Percentiles rank a stretch among this genome's conserved stretches.
Conservation (phyloP, 2,888 invertebrate genomes). For the Cremastinae sp. region DNA sequence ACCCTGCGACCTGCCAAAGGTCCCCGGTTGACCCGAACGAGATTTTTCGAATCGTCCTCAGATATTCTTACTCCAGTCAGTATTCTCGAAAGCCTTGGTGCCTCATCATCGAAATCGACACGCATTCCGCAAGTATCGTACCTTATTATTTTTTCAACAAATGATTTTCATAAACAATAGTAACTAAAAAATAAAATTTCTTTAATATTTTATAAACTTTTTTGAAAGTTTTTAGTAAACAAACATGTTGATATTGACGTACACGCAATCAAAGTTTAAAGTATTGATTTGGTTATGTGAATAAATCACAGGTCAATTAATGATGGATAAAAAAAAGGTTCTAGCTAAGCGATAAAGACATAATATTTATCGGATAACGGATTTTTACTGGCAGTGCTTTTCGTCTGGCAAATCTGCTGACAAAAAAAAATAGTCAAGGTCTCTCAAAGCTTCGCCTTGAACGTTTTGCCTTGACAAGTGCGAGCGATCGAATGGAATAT, state of each 20-base stretch:
- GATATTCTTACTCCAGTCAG: constrained; percentile 38
- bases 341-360: neutral
- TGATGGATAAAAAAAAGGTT: neutral
- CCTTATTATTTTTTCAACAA: neutral
- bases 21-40: constrained; percentile 67
- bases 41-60: constrained; percentile 37
- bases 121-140: neutral
- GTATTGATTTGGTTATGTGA: too few species aligned
- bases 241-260: too few species aligned
- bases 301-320: neutral
- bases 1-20: constrained; percentile 66
- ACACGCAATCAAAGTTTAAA: too few species aligned
- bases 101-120: constrained; percentile 28
- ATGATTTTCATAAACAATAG: neutral
- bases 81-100: constrained; percentile 33
- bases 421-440: neutral
- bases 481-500: constrained; percentile 22
- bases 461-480: constrained; percentile 11
- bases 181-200: neutral
- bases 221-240: too few species aligned
- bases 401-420: neutral
- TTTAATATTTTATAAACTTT: too few species aligned
- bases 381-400: neutral
- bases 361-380: neutral
- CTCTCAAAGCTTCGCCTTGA: neutral